Evolutionary conservation across 1,140 invertebrate genomes (phyloP).

Genomic region (Chrysopa pallens): DNA sequence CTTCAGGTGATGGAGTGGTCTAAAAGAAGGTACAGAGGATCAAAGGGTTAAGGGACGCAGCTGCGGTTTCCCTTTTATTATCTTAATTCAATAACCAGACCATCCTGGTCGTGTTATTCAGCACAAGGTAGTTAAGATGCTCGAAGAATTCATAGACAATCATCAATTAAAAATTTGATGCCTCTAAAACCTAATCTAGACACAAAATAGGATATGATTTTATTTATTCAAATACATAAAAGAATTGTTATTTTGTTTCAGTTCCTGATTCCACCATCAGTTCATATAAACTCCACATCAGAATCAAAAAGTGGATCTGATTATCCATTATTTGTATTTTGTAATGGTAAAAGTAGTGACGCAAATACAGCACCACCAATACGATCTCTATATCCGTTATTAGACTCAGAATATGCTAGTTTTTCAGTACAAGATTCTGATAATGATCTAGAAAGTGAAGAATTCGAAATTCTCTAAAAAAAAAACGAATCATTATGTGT

Average conservation of each 20-base stretch:
- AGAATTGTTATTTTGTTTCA: constrained; percentile 18
- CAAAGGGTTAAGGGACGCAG: too few species aligned
- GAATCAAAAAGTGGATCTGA: constrained; percentile 34
- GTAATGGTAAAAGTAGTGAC: constrained; percentile 44
- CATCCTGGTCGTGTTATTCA: too few species aligned
- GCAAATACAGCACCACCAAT: constrained; percentile 22
- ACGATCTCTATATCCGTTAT: constrained; percentile 28
- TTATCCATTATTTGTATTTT: constrained; percentile 68
- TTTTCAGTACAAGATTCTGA: constrained; percentile 31
- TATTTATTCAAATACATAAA: background rate
- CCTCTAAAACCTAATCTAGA: too few species aligned
- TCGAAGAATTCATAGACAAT: too few species aligned
- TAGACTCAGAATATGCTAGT: constrained; percentile 31
- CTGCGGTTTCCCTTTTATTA: too few species aligned
- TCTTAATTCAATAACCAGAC: too few species aligned
- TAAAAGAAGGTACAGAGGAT: too few species aligned
- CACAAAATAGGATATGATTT: background rate
- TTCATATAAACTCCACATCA: constrained; percentile 10
- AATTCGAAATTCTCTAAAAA: constrained; percentile 42
- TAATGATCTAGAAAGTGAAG: constrained; percentile 51
- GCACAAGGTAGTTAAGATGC: too few species aligned
- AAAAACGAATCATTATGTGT: too few species aligned
- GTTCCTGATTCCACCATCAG: constrained; percentile 39
- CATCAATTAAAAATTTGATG: too few species aligned
- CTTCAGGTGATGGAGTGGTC: too few species aligned